Percentiles rank a stretch among this genome's conserved stretches.
These are phyloP conservation scores for Caracal caracal DNA, from an alignment of 2,113 vertebrate genomes.

Conservation along the genomic window DNA sequence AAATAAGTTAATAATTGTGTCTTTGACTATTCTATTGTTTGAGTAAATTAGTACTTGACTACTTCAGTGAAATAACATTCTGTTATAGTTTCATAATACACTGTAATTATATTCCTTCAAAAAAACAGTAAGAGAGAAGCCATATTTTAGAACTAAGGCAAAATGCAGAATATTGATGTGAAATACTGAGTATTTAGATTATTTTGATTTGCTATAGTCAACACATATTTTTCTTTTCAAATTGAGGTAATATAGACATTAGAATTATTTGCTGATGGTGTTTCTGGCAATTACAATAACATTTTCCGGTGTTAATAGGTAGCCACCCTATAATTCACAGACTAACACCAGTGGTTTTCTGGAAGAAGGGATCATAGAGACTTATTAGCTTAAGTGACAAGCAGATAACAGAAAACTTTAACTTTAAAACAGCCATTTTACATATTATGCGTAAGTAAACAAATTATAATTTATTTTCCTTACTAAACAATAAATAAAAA, in stretches of 20 bases:
- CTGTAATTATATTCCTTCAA: constrained; percentile 25
- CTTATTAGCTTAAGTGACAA: neutral
- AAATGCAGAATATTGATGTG: constrained; percentile 46
- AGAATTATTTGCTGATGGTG: neutral
- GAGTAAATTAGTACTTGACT: constrained; percentile 41
- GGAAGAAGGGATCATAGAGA: neutral
- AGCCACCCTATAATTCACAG: constrained; percentile 22
- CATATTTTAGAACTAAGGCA: constrained; percentile 47
- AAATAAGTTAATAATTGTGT: constrained; percentile 45
- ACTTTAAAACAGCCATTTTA: constrained; percentile 1
- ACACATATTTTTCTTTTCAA: constrained; percentile 61
- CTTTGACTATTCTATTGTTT: constrained; percentile 26
- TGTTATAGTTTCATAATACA: constrained; percentile 9
- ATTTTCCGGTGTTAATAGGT: constrained; percentile 12
- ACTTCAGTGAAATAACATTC: constrained; percentile 39
- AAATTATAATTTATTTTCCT: neutral
- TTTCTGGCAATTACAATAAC: constrained; percentile 43
- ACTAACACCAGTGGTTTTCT: neutral
- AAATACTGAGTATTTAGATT: constrained; percentile 40
- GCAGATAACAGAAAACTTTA: neutral
- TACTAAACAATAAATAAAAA: constrained; percentile 50
- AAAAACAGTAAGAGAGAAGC: neutral
- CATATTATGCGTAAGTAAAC: neutral
- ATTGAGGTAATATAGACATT: constrained; percentile 26
- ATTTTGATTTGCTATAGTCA: constrained; percentile 60